These are phyloP conservation scores for Thyatira batis DNA, from an alignment of 2,888 invertebrate species.

Conservation along the genomic window DNA sequence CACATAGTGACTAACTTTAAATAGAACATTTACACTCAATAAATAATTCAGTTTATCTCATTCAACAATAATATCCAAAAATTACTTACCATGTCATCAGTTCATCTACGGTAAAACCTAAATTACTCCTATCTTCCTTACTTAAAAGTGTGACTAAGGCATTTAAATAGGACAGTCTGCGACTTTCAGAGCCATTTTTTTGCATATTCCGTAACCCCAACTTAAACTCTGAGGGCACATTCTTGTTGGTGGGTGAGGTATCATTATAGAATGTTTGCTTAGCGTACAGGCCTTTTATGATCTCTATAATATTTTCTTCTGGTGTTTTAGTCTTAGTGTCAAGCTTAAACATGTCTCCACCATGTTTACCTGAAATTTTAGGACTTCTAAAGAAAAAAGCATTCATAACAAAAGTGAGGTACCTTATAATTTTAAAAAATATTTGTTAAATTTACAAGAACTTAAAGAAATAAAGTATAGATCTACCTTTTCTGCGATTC, in stretches of 20 bases:
- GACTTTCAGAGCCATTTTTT: constrained; percentile 87
- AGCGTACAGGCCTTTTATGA: constrained; percentile 83
- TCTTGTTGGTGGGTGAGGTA: constrained; percentile 66
- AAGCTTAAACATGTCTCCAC: constrained; percentile 85
- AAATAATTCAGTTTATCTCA: too few species aligned
- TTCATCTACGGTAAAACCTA: constrained; percentile 90
- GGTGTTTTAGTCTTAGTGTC: constrained; percentile 82
- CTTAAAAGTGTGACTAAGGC: constrained; percentile 91
- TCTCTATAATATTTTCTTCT: constrained; percentile 84
- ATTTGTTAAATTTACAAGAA: constrained; percentile 6
- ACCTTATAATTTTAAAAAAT: neutral
- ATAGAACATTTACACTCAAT: too few species aligned
- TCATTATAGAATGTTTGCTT: constrained; percentile 68
- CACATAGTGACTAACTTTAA: too few species aligned
- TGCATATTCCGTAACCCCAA: constrained; percentile 82
- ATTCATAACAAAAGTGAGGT: neutral
- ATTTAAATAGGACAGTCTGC: constrained; percentile 93
- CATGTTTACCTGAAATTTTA: constrained; percentile 73
- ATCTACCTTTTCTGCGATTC: constrained; percentile 77
- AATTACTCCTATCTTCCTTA: constrained; percentile 83
- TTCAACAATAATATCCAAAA: neutral
- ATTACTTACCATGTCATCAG: constrained; percentile 81
- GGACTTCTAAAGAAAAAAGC: neutral
- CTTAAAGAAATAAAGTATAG: constrained; percentile 18
- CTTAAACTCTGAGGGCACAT: constrained; percentile 71